Evolutionary conservation across 2,888 invertebrate species (phyloP), one percentile per base, ranked within the genome.

Genomic region (Bombylius major): DNA sequence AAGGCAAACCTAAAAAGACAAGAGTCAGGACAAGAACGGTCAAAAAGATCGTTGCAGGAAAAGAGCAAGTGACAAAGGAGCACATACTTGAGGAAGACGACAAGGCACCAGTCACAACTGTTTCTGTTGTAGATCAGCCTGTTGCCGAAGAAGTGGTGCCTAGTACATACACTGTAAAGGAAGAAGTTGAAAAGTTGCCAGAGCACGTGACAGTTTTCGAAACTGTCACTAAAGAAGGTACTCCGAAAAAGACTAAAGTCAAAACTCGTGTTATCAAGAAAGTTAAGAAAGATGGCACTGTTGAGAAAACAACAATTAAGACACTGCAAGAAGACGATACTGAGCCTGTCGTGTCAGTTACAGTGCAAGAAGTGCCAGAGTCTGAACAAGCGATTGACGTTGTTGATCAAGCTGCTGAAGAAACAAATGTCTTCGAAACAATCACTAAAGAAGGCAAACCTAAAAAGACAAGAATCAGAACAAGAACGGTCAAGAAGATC

Each of bases 11-110:
- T 0, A 69, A 57, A 48, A 59, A 60, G 46, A 62, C 53, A 52
- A 63, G 66, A 11, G 62, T 66, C 34, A 69, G 68, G 51, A 70
- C 67, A 47, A 64, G 70, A 13, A 66, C 65, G 8, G 66, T 70
- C 48, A 70, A 66, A 56, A 72, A 69, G 64, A 65, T 65, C 4
- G 70, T 62, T 60, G 75, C 68, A 53, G 59, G 61, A 48, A 70
- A 69, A 65, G 64, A 70, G 50, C 70, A 75, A 62, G 63, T 70
- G 14, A 74, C 72, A 1, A 68, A 71, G 64, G 71, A 73, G 53
- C 63, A 70, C 42, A 73, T 72, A 5, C 65, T 72, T 23, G 66
- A 67, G 60, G 69, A 72, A 63, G 73, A 72, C 60, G 71, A 67
- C 6, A 66, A 70, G 59, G 61, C 62, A 45, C 71, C 72, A 9